Evolutionary conservation across 2,113 vertebrate species (phyloP), one percentile per base, ranked within the genome.

Genomic region (Oceanites oceanicus): DNA sequence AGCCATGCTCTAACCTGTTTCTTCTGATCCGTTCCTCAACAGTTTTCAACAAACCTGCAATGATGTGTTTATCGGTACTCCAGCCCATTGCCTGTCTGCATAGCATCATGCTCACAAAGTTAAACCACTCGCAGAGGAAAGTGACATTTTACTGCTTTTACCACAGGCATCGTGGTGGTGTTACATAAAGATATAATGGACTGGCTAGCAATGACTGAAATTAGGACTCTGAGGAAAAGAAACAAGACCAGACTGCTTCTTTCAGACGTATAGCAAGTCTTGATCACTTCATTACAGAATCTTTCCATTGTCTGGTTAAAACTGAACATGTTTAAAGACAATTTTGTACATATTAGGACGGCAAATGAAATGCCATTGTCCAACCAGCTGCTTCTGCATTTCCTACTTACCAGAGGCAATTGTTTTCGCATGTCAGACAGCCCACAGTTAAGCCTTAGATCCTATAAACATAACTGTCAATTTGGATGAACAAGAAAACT

Each of bases 371-470:
- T 2, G 4, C 47, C 65, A 71, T 77, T 95, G 94, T 92, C 92
- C 89, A 91, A 87, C 88, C 94, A 92, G 93, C 90, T 95, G 93
- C 85, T 97, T 94, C 88, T 89, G 85, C 89, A 82, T 72, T 97
- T 73, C 52, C 36, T 89, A 88, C 71, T 88, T 93, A 95, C 92
- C 88, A 95, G 72, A 47, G 61, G 92, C 90, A 79, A 95, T 74
- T 87, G 86, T 87, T 96, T 73, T 70, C 52, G 29, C 74, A 61
- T 73, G 58, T 90, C 92, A 92, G 94, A 95, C 52, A 85, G 95
- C 78, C 85, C 10, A 11, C 59, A 80, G 96, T 87, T 97, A 98
- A 97, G 92, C 95, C 84, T 97, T 94, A 97, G 94, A 96, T 97
- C 95, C 96, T 88, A 96, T 96, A 97, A 97, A 78, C 71, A 23